Base-by-base conservation (phyloP, 2,113 vertebrate species). In the Myotis brandtii region DNA sequence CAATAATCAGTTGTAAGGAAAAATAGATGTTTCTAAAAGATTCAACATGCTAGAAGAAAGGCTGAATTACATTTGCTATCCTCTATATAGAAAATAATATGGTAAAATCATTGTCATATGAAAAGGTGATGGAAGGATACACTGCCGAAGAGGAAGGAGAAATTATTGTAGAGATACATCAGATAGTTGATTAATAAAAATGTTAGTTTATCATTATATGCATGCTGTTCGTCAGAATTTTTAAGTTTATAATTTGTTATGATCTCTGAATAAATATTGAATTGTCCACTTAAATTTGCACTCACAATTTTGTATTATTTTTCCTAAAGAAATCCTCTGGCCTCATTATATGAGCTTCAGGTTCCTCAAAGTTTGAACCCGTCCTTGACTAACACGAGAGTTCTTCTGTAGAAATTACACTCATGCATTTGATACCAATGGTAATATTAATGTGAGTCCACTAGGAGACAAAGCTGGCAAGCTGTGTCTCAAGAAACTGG, bases 191-290 rank as follows among this genome's bases (percentile, higher is more conserved):
- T 48, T 16, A 75, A 67, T 32, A 62, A 11, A 70, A 89, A 43
- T 34, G 27, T 76, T 64, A 72, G 40, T 21, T 82, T 25, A 85
- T 96, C 32, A 18, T 70, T 37, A 59, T 54, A 85, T 5, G 48
- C 11, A 48, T 69, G n/a, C 12, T 59, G 50, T 48, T 82, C 27
- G 3, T 23, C 37, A 94, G 8, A 54, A 79, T 89, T 92, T 90
- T 52, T 25, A 81, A 50, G 6, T 48, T 50, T 34, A 1, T 69
- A 92, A 64, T 83, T 80, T 89, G 13, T 43, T 86, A 34, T 40
- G 30, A 48, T 37, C 91, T 95, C 27, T 73, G 56, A 91, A 46
- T 77, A 87, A 91, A 82, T 89, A 75, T n/a, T 93, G 20, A 81
- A 37, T 80, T 89, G 10, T 37, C 81, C 69, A 20, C 43, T 85